These are phyloP conservation scores for Fulica atra DNA, from an alignment of 2,113 vertebrate species.

Conservation along the genomic window DNA sequence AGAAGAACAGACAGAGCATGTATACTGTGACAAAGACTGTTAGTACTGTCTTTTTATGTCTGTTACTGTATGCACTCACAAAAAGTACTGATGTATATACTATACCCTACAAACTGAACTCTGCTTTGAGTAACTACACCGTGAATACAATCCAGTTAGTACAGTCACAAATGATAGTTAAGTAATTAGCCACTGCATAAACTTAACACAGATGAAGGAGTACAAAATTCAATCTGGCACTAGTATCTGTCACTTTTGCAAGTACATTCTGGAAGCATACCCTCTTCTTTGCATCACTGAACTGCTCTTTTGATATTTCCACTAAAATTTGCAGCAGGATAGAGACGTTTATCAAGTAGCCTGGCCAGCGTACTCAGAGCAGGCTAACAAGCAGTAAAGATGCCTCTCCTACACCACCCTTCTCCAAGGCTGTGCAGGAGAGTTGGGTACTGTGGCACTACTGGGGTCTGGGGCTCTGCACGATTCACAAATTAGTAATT, in stretches of 20 bases:
- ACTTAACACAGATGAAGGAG: neutral
- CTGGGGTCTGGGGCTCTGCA: neutral
- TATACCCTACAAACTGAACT: neutral
- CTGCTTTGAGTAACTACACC: neutral
- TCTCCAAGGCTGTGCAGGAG: neutral
- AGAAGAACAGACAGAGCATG: neutral
- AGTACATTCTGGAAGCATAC: neutral
- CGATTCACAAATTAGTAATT: neutral
- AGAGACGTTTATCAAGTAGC: neutral
- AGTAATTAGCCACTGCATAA: neutral
- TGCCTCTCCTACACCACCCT: neutral
- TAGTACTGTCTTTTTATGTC: neutral
- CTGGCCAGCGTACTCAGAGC: neutral
- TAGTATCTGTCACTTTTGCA: neutral
- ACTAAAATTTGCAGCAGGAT: neutral
- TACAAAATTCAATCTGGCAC: neutral
- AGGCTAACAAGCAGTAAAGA: neutral
- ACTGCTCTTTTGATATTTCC: neutral
- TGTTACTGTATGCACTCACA: neutral
- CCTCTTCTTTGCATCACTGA: neutral
- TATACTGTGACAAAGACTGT: neutral
- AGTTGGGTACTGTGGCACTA: fast-evolving
- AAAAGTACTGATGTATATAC: neutral
- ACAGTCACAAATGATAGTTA: neutral
- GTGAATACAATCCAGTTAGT: neutral